Evolutionary conservation across 2,113 vertebrate genomes (phyloP).

Genomic region (Butastur rufipennis): DNA sequence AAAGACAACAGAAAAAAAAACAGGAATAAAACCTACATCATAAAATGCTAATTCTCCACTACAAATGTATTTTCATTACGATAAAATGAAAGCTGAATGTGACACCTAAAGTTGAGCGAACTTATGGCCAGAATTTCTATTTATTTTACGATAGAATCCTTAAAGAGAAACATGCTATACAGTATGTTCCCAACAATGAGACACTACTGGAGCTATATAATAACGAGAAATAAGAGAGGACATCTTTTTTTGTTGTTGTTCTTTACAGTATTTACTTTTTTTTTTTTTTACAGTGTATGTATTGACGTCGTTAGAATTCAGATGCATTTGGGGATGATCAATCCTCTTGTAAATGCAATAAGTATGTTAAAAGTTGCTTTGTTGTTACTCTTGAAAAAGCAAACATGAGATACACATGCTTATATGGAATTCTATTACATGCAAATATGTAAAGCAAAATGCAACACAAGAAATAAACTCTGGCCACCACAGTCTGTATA

Average conservation of each 20-base stretch:
- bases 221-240: neutral
- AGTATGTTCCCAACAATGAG: neutral
- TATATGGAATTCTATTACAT: neutral
- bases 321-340: neutral
- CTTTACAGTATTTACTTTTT: neutral
- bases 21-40: conserved; percentile 4
- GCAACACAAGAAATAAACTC: neutral
- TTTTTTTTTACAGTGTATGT: neutral
- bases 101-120: neutral
- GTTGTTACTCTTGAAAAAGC: neutral
- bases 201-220: neutral
- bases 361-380: neutral
- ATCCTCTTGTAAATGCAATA: neutral
- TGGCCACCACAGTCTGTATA: neutral
- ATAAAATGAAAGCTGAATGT: neutral
- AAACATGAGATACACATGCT: neutral
- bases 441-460: neutral
- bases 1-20: conserved; percentile 19
- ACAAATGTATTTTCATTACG: neutral
- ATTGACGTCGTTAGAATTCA: neutral
- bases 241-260: neutral
- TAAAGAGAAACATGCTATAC: neutral
- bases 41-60: neutral
- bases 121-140: neutral
- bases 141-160: neutral